These are phyloP conservation scores for Halictus rubicundus DNA, from an alignment of 1,140 invertebrate genomes.

Conservation along the genomic window DNA sequence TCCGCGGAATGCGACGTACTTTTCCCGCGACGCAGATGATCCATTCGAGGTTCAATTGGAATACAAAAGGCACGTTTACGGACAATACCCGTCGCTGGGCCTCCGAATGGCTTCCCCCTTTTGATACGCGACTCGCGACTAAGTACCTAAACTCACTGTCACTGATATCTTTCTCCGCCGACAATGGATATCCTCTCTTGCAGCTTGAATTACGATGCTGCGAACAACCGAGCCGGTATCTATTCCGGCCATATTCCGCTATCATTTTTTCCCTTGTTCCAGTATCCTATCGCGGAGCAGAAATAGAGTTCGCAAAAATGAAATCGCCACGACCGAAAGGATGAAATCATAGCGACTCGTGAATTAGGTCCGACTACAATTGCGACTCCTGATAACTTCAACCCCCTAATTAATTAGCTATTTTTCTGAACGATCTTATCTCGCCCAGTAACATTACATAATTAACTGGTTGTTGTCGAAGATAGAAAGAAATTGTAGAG, in stretches of 20 bases:
- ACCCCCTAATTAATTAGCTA: not conserved
- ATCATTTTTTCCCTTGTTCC: no score
- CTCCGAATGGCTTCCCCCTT: constrained; percentile 50
- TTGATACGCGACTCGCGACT: constrained; percentile 51
- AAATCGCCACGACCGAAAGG: no score
- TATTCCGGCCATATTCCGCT: constrained; percentile 7
- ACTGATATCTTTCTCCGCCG: constrained; percentile 51
- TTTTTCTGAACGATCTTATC: not conserved
- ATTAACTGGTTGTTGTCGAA: no score
- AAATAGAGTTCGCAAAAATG: no score
- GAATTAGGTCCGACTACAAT: no score
- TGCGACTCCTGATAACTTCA: no score
- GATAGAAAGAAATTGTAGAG: no score
- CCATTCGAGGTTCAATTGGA: constrained; percentile 62
- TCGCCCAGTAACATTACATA: no score
- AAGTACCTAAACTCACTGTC: constrained; percentile 60
- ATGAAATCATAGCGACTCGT: no score
- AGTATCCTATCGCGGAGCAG: no score
- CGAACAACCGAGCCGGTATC: constrained; percentile 37
- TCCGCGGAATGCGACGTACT: constrained; percentile 28
- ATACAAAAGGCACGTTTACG: constrained; percentile 60
- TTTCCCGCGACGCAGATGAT: constrained; percentile 44
- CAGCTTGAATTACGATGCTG: constrained; percentile 42
- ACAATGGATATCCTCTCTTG: constrained; percentile 40
- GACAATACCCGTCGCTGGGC: constrained; percentile 54